phyloP scores from a whole-genome alignment of 1,140 invertebrate genomes.

The Frieseomelitta varia region DNA sequence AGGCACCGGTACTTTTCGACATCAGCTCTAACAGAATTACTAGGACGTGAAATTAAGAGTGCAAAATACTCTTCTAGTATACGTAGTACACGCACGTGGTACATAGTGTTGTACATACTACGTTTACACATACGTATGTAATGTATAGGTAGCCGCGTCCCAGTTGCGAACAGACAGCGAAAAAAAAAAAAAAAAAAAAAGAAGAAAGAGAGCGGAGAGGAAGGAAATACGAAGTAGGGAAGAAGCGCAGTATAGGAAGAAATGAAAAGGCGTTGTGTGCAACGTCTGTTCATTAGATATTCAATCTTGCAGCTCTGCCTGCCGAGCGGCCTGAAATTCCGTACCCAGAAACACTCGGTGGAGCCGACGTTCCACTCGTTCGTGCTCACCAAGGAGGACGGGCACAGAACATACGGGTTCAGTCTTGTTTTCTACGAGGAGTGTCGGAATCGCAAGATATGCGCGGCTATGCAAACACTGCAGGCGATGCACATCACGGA shows the following conservation, averaged over 20 bases:
- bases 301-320: slow-evolving; percentile 89
- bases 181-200: neutral
- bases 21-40: neutral
- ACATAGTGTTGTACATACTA: neutral
- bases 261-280: slow-evolving; percentile 13
- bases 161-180: slow-evolving; percentile 5
- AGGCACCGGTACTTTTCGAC: neutral
- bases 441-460: slow-evolving; percentile 94
- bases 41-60: slow-evolving; percentile 6
- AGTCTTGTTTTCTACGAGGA: slow-evolving; percentile 98
- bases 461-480: slow-evolving; percentile 96
- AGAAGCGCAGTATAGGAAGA: neutral
- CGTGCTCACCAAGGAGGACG: slow-evolving; percentile 98
- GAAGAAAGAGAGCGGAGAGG: neutral
- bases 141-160: neutral
- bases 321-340: slow-evolving; percentile 95
- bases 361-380: slow-evolving; percentile 97
- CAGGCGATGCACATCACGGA: slow-evolving; percentile 97
- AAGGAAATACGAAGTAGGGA: neutral
- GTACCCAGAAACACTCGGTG: slow-evolving; percentile 95
- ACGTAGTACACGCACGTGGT: too few species aligned
- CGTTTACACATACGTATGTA: too few species aligned
- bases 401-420: slow-evolving; percentile 95
- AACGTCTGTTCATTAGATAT: slow-evolving; percentile 32
- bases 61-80: neutral